phyloP scores from a whole-genome alignment of 2,113 vertebrate species.

The Xerus inauris region DNA sequence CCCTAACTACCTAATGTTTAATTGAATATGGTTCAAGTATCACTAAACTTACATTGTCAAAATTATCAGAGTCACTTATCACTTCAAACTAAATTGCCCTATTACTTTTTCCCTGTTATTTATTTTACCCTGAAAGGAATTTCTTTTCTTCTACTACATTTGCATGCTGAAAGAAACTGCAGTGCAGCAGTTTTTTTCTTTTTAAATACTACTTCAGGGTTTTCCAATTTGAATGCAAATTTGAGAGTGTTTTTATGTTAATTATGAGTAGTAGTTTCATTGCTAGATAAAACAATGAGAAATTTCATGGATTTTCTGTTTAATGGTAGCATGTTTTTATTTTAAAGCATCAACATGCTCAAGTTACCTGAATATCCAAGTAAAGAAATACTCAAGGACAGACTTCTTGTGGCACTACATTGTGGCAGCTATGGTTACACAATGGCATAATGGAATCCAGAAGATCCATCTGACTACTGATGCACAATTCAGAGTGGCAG shows the following conservation, averaged over 20 bases:
- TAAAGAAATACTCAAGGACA: conserved; percentile 95
- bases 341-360: conserved; percentile 98
- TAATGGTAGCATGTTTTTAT: conserved; percentile 68
- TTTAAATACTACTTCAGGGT: conserved; percentile 54
- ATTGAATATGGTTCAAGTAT: conserved; percentile 55
- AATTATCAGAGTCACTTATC: conserved; percentile 23
- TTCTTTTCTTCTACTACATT: conserved; percentile 55
- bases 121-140: conserved; percentile 56
- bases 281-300: conserved; percentile 65
- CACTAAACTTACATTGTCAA: conserved; percentile 34
- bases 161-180: conserved; percentile 55
- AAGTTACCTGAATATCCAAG: conserved; percentile 99
- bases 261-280: conserved; percentile 72
- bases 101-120: background rate
- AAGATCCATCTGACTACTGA: conserved; percentile 74
- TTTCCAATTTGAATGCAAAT: conserved; percentile 82
- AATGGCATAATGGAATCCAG: conserved; percentile 91
- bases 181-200: conserved; percentile 41
- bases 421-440: conserved; percentile 99
- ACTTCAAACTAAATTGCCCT: conserved; percentile 53
- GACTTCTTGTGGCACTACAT: conserved; percentile 96
- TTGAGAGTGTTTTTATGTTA: conserved; percentile 74
- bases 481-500: conserved; percentile 77
- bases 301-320: conserved; percentile 66
- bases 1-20: conserved; percentile 33